Evolutionary conservation across 2,113 vertebrate genomes (phyloP), one percentile per base, ranked within the genome.

Genomic region (Notechis scutatus): DNA sequence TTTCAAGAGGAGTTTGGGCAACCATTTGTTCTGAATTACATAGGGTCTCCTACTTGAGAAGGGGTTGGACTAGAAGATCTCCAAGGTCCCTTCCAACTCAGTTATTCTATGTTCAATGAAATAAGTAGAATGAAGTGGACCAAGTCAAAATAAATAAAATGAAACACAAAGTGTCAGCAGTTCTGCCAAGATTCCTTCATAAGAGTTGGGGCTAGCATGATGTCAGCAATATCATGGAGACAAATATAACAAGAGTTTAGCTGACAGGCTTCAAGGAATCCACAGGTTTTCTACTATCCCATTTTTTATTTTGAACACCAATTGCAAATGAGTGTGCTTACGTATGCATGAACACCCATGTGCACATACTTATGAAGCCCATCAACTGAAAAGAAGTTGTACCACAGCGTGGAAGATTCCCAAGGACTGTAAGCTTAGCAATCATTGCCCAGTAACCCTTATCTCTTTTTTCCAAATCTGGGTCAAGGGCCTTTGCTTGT

Each of bases 401-500:
- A 26, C 23, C 87, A 89, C 34, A 92, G 34, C 1, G 1, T 64
- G 24, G 61, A 45, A 42, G 47, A 21, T 18, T 64, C 12, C 34
- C 87, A 89, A 56, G 87, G 91, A 55, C 24, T 89, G 59, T 88
- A 88, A 90, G 92, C 93, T 94, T 89, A 90, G 50, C 94, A 95
- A 92, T 50, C 94, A 24, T 94, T 93, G 92, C 56, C 90, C 92
- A 47, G 26, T 61, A 15, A 92, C 24, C 55, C 42, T 61, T 87
- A 61, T 3, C 61, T 95, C 90, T 26, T 14, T 93, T 93, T 7
- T 90, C 74, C 88, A 55, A 89, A 94, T 91, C 94, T 96, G 45
- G 92, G 91, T 95, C 93, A 95, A 29, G 94, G 94, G 12, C 20
- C 45, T 96, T 88, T 89, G 61, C 39, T 94, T 94, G 93, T 94